Percentiles rank a stretch among this genome's conserved stretches.
Evolutionary conservation across 1,140 invertebrate genomes (phyloP).

Genomic region (Metopolophium dirhodum): DNA sequence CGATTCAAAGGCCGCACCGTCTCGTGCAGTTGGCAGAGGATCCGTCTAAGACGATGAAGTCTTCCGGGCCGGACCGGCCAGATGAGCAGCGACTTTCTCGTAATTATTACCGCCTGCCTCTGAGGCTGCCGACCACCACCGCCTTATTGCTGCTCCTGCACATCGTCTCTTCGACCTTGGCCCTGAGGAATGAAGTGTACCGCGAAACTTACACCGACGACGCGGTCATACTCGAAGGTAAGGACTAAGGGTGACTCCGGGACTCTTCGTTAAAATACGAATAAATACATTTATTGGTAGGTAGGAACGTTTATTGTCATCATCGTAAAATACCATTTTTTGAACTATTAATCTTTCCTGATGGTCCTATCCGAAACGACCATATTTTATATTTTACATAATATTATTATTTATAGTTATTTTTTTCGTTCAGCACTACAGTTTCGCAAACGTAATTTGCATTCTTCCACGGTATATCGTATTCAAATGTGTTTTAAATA

Average conservation of each 20-base stretch:
- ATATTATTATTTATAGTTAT: not conserved
- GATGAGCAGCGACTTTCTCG: not conserved
- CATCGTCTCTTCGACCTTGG: not conserved
- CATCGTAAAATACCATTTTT: not conserved
- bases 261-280: not conserved
- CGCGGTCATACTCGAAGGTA: constrained; percentile 49
- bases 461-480: not conserved
- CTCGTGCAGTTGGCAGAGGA: not conserved
- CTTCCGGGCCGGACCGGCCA: constrained; percentile 6
- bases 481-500: not conserved
- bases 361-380: not conserved
- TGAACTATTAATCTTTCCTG: not conserved
- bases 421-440: not conserved
- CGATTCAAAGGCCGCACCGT: not conserved
- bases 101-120: not conserved
- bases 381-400: not conserved
- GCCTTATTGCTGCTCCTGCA: not conserved
- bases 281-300: not conserved
- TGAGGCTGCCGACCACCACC: not conserved
- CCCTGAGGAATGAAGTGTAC: not conserved
- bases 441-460: constrained; percentile 5
- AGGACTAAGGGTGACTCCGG: not conserved
- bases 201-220: constrained; percentile 33
- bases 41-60: not conserved
- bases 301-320: not conserved